phyloP scores from a whole-genome alignment of 1,140 invertebrate species.

The Zaprionus nigranus region DNA sequence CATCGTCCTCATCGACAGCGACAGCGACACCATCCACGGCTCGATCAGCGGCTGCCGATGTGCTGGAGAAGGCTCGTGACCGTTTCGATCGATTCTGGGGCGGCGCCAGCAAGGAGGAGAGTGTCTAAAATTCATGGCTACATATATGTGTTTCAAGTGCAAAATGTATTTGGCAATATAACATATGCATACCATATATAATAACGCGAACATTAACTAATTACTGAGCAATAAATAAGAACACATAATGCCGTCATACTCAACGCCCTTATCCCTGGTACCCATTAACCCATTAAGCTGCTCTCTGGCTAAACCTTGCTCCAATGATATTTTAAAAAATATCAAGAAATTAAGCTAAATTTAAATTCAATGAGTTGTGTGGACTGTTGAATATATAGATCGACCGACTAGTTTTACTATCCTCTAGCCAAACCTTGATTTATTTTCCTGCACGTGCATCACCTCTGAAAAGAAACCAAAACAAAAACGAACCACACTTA shows the following conservation, averaged over 20 bases:
- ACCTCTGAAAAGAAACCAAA: constrained; percentile 23
- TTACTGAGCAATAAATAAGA: constrained; percentile 37
- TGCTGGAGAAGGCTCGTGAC: constrained; percentile 92
- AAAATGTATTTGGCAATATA: constrained; percentile 53
- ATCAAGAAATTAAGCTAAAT: neutral
- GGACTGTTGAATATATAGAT: constrained; percentile 10
- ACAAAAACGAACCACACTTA: constrained; percentile 55
- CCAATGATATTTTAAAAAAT: neutral
- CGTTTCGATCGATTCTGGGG: constrained; percentile 95
- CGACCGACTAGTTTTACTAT: neutral
- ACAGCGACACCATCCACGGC: constrained; percentile 83
- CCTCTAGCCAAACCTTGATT: neutral
- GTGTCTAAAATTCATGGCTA: constrained; percentile 61
- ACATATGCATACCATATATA: neutral
- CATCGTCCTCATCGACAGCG: constrained; percentile 72
- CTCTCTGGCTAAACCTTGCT: constrained; percentile 31
- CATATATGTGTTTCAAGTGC: constrained; percentile 47
- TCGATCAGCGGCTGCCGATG: constrained; percentile 89
- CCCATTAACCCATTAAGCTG: constrained; percentile 20
- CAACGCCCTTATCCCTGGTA: neutral
- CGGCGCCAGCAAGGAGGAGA: constrained; percentile 84
- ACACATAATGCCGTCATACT: constrained; percentile 59
- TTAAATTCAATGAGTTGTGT: constrained; percentile 35
- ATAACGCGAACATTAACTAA: constrained; percentile 26
- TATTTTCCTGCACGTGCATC: constrained; percentile 28